Evolutionary conservation across 1,140 invertebrate species (phyloP).

Genomic region (Drosophila erecta): DNA sequence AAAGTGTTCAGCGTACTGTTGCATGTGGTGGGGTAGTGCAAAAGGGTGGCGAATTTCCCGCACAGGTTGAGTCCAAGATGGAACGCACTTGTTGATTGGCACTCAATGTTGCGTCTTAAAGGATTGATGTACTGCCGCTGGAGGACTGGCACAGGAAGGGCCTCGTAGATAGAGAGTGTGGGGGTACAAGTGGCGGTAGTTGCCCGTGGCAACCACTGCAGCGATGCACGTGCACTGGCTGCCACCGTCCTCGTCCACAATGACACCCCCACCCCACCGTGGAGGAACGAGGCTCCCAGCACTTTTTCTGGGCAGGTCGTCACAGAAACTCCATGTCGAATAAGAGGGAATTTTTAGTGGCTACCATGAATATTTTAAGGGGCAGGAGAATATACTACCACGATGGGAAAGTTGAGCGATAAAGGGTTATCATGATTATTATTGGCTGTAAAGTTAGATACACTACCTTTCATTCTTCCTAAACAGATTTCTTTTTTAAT

Average conservation of each 20-base stretch:
- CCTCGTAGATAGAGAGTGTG: not conserved
- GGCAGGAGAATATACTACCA: not conserved
- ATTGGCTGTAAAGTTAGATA: not conserved
- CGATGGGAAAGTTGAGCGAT: conserved; percentile 1
- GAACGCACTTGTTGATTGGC: conserved; percentile 82
- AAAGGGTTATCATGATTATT: conserved; percentile 14
- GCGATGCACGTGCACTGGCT: conserved; percentile 57
- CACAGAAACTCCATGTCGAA: conserved; percentile 17
- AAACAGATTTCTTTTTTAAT: too few relatives aligned
- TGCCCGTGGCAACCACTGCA: conserved; percentile 59
- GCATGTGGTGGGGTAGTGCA: conserved; percentile 39
- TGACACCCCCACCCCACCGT: not conserved
- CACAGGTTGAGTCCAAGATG: conserved; percentile 59
- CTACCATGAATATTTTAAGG: conserved; percentile 27
- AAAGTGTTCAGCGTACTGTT: conserved; percentile 79
- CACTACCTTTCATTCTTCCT: not conserved
- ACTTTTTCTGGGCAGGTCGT: conserved; percentile 27
- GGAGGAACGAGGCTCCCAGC: not conserved
- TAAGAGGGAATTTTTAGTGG: conserved; percentile 21
- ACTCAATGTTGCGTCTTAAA: conserved; percentile 82
- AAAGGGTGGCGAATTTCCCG: not conserved
- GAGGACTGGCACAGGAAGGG: not conserved
- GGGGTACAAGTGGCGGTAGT: not conserved
- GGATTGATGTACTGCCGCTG: conserved; percentile 72
- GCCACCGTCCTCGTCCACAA: not conserved